These are phyloP conservation scores for Brachypterus glaber DNA, from an alignment of 2,888 invertebrate species.

Conservation along the genomic window DNA sequence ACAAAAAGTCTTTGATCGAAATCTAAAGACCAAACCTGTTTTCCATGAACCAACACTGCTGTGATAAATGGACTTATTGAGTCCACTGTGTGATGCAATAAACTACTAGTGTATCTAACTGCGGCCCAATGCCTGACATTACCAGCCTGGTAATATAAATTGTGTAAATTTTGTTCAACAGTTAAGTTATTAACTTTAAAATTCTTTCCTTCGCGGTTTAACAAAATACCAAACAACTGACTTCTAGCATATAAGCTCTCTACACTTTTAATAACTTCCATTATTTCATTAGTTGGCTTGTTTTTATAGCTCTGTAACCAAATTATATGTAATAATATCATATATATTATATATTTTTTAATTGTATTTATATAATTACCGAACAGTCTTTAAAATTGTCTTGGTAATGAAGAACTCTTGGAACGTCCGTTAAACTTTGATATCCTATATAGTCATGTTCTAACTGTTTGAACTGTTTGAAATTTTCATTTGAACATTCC, in stretches of 20 bases:
- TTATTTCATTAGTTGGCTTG: conserved; percentile 64
- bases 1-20: not conserved
- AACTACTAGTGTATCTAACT: conserved; percentile 89
- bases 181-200: conserved; percentile 56
- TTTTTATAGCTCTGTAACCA: conserved; percentile 49
- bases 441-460: conserved; percentile 90
- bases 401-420: conserved; percentile 64
- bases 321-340: too few relatives aligned
- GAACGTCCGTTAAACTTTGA: conserved; percentile 92
- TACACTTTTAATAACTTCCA: conserved; percentile 57
- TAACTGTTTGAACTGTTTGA: conserved; percentile 78
- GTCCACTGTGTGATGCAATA: conserved; percentile 90
- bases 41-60: conserved; percentile 93
- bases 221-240: conserved; percentile 74
- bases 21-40: too few relatives aligned
- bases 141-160: conserved; percentile 75
- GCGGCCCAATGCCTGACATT: conserved; percentile 82
- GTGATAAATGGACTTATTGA: conserved; percentile 98
- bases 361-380: conserved; percentile 28
- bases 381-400: conserved; percentile 48
- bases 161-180: conserved; percentile 60
- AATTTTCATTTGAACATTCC: conserved; percentile 46
- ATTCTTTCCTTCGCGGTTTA: conserved; percentile 71
- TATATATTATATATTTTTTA: not conserved
- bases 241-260: conserved; percentile 70